Evolutionary conservation across 2,113 vertebrate species (phyloP).

Genomic region (Laterallus jamaicensis): DNA sequence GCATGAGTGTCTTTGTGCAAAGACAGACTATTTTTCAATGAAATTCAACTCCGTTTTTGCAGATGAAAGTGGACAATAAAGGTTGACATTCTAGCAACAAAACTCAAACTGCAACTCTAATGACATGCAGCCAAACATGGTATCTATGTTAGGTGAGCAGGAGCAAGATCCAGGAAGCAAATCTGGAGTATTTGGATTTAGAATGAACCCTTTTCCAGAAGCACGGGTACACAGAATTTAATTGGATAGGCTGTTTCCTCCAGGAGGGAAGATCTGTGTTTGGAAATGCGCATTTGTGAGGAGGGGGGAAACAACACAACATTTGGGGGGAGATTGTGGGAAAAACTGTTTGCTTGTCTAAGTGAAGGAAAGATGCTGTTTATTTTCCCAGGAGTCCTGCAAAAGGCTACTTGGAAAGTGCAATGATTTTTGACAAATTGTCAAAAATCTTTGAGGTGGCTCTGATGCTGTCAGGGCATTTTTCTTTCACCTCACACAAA

Average conservation of each 20-base stretch:
- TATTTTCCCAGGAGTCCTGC: constrained; percentile 55
- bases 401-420: constrained; percentile 53
- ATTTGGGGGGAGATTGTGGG: constrained; percentile 19
- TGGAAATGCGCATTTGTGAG: neutral
- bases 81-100: neutral
- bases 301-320: too few species aligned
- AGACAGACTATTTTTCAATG: neutral
- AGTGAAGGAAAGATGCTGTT: constrained; percentile 51
- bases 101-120: neutral
- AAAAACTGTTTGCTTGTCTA: constrained; percentile 25
- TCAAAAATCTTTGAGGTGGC: constrained; percentile 43
- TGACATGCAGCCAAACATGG: neutral
- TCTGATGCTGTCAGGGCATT: constrained; percentile 53
- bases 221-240: neutral
- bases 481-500: constrained; percentile 68
- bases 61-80: neutral
- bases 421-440: constrained; percentile 71
- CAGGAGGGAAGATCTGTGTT: neutral
- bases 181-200: neutral
- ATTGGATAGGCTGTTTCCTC: neutral
- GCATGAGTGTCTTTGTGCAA: rapidly evolving
- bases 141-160: neutral
- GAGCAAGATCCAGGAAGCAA: neutral
- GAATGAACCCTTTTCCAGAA: neutral
- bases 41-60: neutral